Percentiles rank a stretch among this genome's conserved stretches.
Evolutionary conservation across 2,797 vertebrate species (phyloP).

Genomic region (Xyrichtys novacula): DNA sequence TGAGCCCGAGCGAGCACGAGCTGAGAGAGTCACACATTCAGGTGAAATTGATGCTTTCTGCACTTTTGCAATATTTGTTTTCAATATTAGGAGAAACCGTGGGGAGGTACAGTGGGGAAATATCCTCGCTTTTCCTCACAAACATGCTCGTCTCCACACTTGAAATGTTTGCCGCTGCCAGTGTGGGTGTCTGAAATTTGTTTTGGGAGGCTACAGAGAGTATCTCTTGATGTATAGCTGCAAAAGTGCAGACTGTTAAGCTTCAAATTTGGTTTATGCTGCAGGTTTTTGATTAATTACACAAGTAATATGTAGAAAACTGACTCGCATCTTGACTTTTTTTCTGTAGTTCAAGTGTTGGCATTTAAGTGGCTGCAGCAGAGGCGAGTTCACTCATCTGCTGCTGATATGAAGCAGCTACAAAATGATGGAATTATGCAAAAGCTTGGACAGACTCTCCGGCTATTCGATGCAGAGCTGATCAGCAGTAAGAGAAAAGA

Average conservation of each 20-base stretch:
- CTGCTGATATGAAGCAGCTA: background rate
- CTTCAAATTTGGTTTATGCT: background rate
- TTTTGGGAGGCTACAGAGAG: background rate
- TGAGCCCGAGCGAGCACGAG: constrained; percentile 20
- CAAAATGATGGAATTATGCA: constrained; percentile 2
- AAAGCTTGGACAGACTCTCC: background rate
- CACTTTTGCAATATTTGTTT: constrained; percentile 38
- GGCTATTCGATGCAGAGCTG: background rate
- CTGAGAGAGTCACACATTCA: constrained; percentile 11
- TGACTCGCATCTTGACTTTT: background rate
- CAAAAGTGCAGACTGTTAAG: background rate
- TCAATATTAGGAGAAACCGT: constrained; percentile 38
- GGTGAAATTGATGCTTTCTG: constrained; percentile 27
- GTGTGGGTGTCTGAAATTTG: background rate
- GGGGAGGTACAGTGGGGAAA: constrained; percentile 28
- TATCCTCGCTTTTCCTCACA: constrained; percentile 12
- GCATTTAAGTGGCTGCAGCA: background rate
- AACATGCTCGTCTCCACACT: background rate
- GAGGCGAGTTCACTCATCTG: background rate
- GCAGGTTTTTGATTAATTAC: background rate
- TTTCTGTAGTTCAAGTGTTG: background rate
- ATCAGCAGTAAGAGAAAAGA: background rate
- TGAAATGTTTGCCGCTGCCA: constrained; percentile 3
- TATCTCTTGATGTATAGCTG: constrained; percentile 1
- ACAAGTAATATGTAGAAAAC: background rate